Percentiles rank a stretch among this genome's conserved stretches.
Conservation (phyloP, 2,888 invertebrate species). For the Allygus modestus region DNA sequence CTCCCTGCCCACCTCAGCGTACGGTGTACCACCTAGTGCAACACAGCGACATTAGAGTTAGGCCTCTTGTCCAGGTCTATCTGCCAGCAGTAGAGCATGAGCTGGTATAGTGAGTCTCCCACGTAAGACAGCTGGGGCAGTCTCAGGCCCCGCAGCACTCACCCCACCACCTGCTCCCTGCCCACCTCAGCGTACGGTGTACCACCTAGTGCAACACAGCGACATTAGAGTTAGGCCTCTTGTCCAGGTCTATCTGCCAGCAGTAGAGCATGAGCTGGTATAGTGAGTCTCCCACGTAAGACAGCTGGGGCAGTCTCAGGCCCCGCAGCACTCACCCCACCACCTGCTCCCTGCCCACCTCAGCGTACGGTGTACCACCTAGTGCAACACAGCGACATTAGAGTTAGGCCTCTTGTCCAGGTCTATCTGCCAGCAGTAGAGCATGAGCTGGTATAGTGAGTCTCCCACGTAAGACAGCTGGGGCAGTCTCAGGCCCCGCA, state of each 20-base stretch:
- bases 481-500: conserved; percentile 84
- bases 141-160: conserved; percentile 83
- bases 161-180: conserved; percentile 82
- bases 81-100: conserved; percentile 92
- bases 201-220: too few relatives aligned
- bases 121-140: conserved; percentile 86
- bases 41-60: too few relatives aligned
- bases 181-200: conserved; percentile 86
- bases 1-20: conserved; percentile 81
- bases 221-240: conserved; percentile 87
- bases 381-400: too few relatives aligned
- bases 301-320: conserved; percentile 84
- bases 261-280: conserved; percentile 91
- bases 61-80: conserved; percentile 89
- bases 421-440: conserved; percentile 91
- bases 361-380: conserved; percentile 87
- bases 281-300: conserved; percentile 86
- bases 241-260: conserved; percentile 90
- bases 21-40: conserved; percentile 87
- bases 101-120: conserved; percentile 88
- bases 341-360: conserved; percentile 82
- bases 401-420: conserved; percentile 88
- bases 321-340: conserved; percentile 83
- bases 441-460: conserved; percentile 88
- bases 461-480: conserved; percentile 87